Base-by-base conservation (phyloP, 1,140 invertebrate genomes). In the Maconellicoccus hirsutus region DNA sequence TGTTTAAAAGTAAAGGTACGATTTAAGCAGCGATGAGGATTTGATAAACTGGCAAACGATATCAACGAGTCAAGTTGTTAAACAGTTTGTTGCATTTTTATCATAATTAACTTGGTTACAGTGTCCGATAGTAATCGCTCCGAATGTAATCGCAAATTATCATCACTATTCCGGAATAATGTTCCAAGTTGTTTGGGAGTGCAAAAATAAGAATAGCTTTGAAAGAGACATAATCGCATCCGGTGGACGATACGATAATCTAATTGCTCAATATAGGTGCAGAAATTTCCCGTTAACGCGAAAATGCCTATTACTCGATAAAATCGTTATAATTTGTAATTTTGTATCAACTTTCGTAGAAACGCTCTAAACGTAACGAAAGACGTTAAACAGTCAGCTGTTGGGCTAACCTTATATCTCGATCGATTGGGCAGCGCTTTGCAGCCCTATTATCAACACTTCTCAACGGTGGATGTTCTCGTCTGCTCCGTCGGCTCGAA, bases 361-460 rank as follows among this genome's bases (percentile, higher is more conserved):
- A 78, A 2, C 70, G 81, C 12, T 78, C 81, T 73, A 74, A 78
- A 61, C 74, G 79, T 39, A 75, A 59, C 74, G 75, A 73, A 77
- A 80, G 74, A 77, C 83, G 75, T 27, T 39, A 71, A 27, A n/a
- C 72, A 71, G 73, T 82, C 81, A 70, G 89, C 86, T 0, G 88
- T 87, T 3, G 91, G 91, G 14, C 83, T 91, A 14, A 90, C 89
- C 39, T 83, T 93, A 59, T 88, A 86, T 0, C 77, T 93, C 70
- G 86, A 88, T 70, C 89, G 86, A 77, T 78, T 92, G 29, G 82
- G 88, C 0, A 81, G 82, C 61, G 82, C 82, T 16, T 77, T 85
- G 26, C 79, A 79, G 72, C 82, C 82, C 77, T 79, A 82, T 25
- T 75, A 75, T 14, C 76, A 76, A 69, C 75, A 77, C 74, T 75